Conservation (phyloP, 1,140 invertebrate genomes). For the Idris sp. region DNA sequence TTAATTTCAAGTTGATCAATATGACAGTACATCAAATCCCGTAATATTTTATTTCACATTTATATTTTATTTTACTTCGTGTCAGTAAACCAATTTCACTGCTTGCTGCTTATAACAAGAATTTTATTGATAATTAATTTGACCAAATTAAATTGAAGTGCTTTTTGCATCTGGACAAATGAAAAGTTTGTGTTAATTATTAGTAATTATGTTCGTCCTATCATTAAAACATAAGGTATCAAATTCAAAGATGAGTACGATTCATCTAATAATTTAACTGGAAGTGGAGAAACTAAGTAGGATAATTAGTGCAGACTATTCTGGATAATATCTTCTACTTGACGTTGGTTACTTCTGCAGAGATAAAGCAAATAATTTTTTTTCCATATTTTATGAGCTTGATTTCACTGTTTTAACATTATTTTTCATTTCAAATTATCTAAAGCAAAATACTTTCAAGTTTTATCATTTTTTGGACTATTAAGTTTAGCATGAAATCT, state of each 20-base stretch:
- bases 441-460: conserved; percentile 19
- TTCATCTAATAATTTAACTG: conserved; percentile 20
- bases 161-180: no score
- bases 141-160: no score
- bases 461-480: conserved; percentile 23
- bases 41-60: no score
- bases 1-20: no score
- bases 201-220: conserved; percentile 3
- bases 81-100: no score
- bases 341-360: conserved; percentile 32
- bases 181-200: no score
- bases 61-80: no score
- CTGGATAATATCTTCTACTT: conserved; percentile 18
- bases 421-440: conserved; percentile 12
- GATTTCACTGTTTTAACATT: conserved; percentile 7
- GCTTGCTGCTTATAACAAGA: no score
- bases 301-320: conserved; percentile 30
- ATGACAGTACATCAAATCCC: no score
- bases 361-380: conserved; percentile 17
- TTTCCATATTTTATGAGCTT: conserved; percentile 6
- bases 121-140: no score
- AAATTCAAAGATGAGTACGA: conserved; percentile 15
- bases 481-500: conserved; percentile 27
- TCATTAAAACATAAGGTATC: conserved; percentile 20
- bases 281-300: conserved; percentile 25